These are phyloP conservation scores for Cherax quadricarinatus DNA, from an alignment of 1,140 invertebrate genomes.

Conservation along the genomic window DNA sequence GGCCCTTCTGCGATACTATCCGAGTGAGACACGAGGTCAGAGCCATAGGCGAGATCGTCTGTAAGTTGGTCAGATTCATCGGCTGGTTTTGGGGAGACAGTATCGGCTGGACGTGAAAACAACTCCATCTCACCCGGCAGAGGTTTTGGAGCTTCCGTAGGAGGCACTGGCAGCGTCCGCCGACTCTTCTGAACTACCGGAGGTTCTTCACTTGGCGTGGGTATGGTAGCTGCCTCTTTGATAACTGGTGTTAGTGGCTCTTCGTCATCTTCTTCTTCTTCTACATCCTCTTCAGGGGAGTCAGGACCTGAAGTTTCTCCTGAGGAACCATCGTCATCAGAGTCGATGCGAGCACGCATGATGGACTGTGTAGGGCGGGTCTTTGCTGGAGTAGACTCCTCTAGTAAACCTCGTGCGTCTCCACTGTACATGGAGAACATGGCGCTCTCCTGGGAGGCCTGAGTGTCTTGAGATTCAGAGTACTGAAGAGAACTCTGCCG, in stretches of 20 bases:
- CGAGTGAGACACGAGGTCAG: background rate
- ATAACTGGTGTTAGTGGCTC: background rate
- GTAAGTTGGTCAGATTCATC: background rate
- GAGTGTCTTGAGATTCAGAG: conserved; percentile 71
- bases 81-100: conserved; percentile 4
- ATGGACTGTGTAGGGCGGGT: conserved; percentile 43
- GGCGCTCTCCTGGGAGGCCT: conserved; percentile 47
- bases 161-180: conserved; percentile 29
- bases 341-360: conserved; percentile 63
- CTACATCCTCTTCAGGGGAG: conserved; percentile 85
- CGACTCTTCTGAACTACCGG: background rate
- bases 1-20: background rate
- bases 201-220: background rate
- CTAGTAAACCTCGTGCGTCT: conserved; percentile 44
- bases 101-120: background rate
- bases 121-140: background rate
- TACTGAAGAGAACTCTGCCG: conserved; percentile 73
- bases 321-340: conserved; percentile 80
- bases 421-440: conserved; percentile 34
- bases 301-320: conserved; percentile 92
- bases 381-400: conserved; percentile 40
- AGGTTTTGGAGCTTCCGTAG: background rate
- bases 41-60: conserved; percentile 41
- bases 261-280: conserved; percentile 82
- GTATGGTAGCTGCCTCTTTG: background rate